Evolutionary conservation across 2,113 vertebrate genomes (phyloP).

Genomic region (Mesocricetus auratus): DNA sequence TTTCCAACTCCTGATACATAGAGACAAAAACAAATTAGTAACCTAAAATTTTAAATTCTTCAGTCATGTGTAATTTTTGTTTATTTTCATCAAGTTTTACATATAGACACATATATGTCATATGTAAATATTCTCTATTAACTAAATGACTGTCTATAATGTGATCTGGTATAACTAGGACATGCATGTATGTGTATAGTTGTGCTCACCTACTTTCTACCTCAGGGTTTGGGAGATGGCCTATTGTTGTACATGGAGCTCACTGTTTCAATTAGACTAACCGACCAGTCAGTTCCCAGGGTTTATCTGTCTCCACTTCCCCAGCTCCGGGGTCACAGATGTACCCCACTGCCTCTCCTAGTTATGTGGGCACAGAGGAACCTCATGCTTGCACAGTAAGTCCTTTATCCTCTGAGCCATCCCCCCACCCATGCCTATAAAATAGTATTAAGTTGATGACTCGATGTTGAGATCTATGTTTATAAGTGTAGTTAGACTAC

Average conservation of each 20-base stretch:
- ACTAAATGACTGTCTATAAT: slow-evolving; percentile 12
- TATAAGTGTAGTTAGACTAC: no score
- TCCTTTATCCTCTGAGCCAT: neutral
- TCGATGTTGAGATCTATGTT: slow-evolving; percentile 21
- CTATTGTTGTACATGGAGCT: neutral
- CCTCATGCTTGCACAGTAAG: neutral
- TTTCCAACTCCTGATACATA: slow-evolving; percentile 79
- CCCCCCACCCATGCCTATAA: neutral
- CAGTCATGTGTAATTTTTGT: neutral
- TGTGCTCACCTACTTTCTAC: neutral
- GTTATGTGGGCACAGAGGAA: neutral
- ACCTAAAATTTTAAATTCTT: slow-evolving; percentile 19
- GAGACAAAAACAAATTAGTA: slow-evolving; percentile 62
- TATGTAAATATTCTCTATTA: neutral
- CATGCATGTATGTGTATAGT: neutral
- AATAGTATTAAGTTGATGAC: neutral
- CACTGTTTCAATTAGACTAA: neutral
- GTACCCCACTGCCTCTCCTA: neutral
- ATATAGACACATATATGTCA: neutral
- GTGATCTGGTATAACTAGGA: neutral
- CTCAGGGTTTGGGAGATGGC: neutral
- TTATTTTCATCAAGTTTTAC: slow-evolving; percentile 15
- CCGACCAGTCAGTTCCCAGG: neutral
- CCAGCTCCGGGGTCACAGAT: neutral
- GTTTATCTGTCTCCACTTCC: neutral